Conservation (phyloP, 2,797 vertebrate species). For the Hirundo rustica region DNA sequence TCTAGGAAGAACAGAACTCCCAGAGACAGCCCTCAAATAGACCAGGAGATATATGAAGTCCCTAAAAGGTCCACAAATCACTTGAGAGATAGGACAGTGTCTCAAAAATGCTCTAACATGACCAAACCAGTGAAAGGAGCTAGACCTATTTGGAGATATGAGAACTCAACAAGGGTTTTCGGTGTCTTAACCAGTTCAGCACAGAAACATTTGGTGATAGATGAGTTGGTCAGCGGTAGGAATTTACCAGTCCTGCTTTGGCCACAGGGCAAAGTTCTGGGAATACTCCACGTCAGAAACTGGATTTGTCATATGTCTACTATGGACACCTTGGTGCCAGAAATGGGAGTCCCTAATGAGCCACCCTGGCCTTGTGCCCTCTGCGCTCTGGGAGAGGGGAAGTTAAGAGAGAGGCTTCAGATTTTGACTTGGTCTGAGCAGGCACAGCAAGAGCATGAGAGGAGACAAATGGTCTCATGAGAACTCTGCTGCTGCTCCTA, state of each 20-base stretch:
- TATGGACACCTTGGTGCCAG: not conserved
- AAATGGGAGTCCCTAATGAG: not conserved
- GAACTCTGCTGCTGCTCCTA: not conserved
- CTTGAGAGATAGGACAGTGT: fast-evolving
- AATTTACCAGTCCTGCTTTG: not conserved
- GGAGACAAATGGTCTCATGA: not conserved
- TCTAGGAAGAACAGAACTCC: not conserved
- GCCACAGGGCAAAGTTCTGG: not conserved
- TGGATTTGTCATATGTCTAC: not conserved
- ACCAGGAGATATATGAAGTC: not conserved
- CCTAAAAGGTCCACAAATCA: not conserved
- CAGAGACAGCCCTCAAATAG: not conserved
- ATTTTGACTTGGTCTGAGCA: not conserved
- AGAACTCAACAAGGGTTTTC: not conserved
- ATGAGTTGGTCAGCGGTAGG: not conserved
- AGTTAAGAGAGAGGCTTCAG: not conserved
- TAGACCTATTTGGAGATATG: not conserved
- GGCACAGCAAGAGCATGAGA: not conserved
- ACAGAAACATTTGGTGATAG: not conserved
- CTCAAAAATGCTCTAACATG: not conserved
- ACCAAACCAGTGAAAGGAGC: not conserved
- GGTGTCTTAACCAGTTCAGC: not conserved
- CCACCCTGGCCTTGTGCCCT: not conserved
- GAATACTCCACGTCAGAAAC: not conserved
- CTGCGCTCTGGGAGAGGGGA: not conserved